Conservation (phyloP, 2,113 vertebrate genomes). For the Microcebus lehilahytsara region DNA sequence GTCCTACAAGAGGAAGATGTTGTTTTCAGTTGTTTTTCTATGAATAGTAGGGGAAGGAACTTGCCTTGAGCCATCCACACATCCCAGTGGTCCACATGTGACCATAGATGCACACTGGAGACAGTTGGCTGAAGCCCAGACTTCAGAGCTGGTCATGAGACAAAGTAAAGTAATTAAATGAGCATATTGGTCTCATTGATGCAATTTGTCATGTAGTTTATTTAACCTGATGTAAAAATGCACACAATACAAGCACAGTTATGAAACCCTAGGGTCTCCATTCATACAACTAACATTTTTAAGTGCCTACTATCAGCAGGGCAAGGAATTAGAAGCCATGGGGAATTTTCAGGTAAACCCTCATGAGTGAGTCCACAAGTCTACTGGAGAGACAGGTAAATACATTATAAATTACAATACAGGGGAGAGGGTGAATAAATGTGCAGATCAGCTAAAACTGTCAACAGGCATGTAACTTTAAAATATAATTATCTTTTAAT, state of each 20-base stretch:
- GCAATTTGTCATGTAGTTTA: neutral
- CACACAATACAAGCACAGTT: neutral
- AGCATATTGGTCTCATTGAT: neutral
- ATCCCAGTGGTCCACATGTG: neutral
- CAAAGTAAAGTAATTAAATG: neutral
- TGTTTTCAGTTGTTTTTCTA: neutral
- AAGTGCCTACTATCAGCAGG: neutral
- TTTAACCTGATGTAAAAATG: neutral
- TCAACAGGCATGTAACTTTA: neutral
- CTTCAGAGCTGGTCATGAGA: neutral
- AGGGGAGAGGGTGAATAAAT: neutral
- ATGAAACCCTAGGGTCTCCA: neutral
- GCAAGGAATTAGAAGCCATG: neutral
- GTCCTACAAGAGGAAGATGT: neutral
- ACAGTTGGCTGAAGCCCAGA: neutral
- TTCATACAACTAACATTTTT: neutral
- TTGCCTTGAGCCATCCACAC: neutral
- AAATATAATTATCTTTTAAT: neutral
- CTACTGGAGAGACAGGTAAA: neutral
- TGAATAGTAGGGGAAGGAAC: neutral
- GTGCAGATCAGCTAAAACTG: neutral
- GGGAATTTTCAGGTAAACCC: neutral
- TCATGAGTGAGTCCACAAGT: neutral
- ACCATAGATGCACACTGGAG: neutral
- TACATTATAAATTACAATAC: neutral